Base-by-base conservation (phyloP, 2,113 vertebrate genomes). In the Urocitellus parryii region DNA sequence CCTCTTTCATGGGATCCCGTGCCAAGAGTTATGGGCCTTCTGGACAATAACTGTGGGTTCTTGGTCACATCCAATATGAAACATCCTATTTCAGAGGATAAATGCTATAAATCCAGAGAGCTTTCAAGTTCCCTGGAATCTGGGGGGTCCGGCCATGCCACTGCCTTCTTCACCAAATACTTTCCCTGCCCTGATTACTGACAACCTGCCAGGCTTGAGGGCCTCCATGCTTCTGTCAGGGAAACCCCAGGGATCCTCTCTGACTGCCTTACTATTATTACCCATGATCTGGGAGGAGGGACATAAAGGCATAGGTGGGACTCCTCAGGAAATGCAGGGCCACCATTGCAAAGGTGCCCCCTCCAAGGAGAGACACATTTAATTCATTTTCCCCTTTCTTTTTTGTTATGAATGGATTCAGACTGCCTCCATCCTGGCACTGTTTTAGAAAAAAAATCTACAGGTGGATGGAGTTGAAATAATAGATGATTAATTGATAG, bases 71-170 rank as follows among this genome's bases (percentile, higher is more conserved):
- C 32, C 68, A 90, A 93, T 84, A 76, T 45, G 73, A 34, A 48
- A 42, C 9, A 1, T 0, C 10, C 58, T 18, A 74, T 83, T 94
- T 27, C 42, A 88, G 95, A 95, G 82, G 45, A 81, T 84, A 51
- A 85, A n/a, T 3, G 4, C 51, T 10, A n/a, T n/a, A 91, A 78
- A 83, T 2, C 61, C 92, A 51, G 3, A 53, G 0, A 96, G 20
- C 72, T 32, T 85, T 53, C 29, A 95, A 86, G 95, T 61, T 10
- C 11, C 56, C 72, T 63, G 58, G 92, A 78, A 34, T 68, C 61
- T 88, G 72, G 0, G 4, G 34, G 34, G 80, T 18, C 27, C 77
- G 53, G 22, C 51, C 42, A 25, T 42, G 5, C 29, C 5, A 4
- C 1, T 61, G 58, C 14, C 5, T 72, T 32, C n/a, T 4, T 87